Evolutionary conservation across 1,140 invertebrate species (phyloP), one percentile per base, ranked within the genome.

Genomic region (Drosophila kikkawai): DNA sequence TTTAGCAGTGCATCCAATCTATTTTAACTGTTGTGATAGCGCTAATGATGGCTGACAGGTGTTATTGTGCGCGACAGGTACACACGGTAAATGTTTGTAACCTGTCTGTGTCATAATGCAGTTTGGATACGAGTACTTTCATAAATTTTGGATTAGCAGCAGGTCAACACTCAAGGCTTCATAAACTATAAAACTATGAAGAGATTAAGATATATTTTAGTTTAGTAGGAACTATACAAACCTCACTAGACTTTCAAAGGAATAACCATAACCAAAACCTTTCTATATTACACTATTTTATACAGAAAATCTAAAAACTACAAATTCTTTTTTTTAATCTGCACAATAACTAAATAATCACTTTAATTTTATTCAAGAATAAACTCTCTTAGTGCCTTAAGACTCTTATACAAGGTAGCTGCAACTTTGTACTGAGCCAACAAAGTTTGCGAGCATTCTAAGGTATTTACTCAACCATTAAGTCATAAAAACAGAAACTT

Each of bases 21-120:
- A 42, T 42, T 41, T 60, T 4, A 60, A 34, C 19, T 44, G 53
- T 51, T 42, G 26, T 22, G 19, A 73, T 36, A 32, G 29, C 22
- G 55, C 45, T 59, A 51, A 73, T 70, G 39, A 29, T 7, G 55
- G 32, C 22, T 57, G 69, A 50, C 53, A 71, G 67, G 67, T 73
- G 69, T 50, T 37, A 22, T 41, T 41, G 50, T 65, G 19, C 32
- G 45, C 8, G 22, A 32, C 26, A n/a, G 13, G 4, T 12, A n/a
- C 51, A 13, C n/a, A 51, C 22, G 26, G 47, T 11, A 48, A 9
- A 48, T 48, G 45, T 48, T 48, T 48, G 22, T 15, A 15, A 29
- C 7, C 47, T 29, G 47, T 48, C 47, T 6, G 1, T n/a, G 47
- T 9, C 13, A 29, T 4, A 15, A 2, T 7, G 15, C 13, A 32